Conservation (phyloP, 2,888 invertebrate species). For the Troides helena region DNA sequence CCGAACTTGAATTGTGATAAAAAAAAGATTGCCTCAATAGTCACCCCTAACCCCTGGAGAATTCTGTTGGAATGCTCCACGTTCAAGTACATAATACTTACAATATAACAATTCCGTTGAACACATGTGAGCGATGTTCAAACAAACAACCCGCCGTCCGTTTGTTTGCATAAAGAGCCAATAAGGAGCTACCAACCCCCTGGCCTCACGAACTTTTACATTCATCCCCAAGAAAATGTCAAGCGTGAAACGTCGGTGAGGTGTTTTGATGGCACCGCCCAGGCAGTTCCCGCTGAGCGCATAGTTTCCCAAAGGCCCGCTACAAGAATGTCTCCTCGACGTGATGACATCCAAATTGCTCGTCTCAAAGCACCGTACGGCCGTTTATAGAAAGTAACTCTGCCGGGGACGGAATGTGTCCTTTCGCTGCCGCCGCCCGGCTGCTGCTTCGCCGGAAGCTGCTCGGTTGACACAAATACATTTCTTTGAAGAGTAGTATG, state of each 20-base stretch:
- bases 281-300: conserved; percentile 39
- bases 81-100: too few relatives aligned
- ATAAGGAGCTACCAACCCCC: conserved; percentile 7
- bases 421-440: too few relatives aligned
- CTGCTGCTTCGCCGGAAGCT: too few relatives aligned
- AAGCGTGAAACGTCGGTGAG: conserved; percentile 30
- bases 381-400: conserved; percentile 57
- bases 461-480: too few relatives aligned
- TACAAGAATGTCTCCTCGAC: conserved; percentile 55
- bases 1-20: too few relatives aligned
- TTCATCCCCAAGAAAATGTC: conserved; percentile 26
- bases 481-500: too few relatives aligned
- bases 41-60: too few relatives aligned
- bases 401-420: conserved; percentile 54
- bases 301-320: conserved; percentile 58
- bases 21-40: too few relatives aligned
- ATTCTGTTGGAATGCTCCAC: too few relatives aligned
- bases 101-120: too few relatives aligned
- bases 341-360: conserved; percentile 66
- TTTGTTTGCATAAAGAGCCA: conserved; percentile 25
- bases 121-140: not conserved
- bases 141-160: conserved; percentile 13
- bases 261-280: conserved; percentile 36
- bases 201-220: conserved; percentile 20
- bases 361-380: conserved; percentile 49